phyloP scores from a whole-genome alignment of 2,113 vertebrate genomes.

The Phrynocephalus versicolor region DNA sequence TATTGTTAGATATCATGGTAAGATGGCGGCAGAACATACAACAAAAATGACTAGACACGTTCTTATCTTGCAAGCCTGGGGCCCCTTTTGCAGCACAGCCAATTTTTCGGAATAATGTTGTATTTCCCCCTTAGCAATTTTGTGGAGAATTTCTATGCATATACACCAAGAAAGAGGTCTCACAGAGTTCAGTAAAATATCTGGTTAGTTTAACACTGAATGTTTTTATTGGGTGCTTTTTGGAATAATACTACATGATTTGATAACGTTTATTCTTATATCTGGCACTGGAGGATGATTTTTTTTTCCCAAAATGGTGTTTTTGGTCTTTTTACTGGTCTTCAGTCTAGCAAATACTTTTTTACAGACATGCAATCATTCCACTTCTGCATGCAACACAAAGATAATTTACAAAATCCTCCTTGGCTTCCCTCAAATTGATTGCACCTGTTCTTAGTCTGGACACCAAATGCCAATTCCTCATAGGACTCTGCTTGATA shows the following conservation, averaged over 20 bases:
- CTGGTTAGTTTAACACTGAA: not conserved
- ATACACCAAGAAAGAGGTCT: not conserved
- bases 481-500: slow-evolving; percentile 54
- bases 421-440: slow-evolving; percentile 21
- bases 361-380: not conserved
- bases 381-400: slow-evolving; percentile 6
- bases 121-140: not conserved
- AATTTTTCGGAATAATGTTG: not conserved
- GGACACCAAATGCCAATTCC: slow-evolving; percentile 47
- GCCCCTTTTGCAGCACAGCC: not conserved
- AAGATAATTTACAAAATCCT: slow-evolving; percentile 18
- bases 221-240: not conserved
- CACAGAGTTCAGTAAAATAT: not conserved
- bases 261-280: not conserved
- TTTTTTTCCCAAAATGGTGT: slow-evolving; percentile 18
- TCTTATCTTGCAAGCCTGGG: not conserved
- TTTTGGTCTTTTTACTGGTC: slow-evolving; percentile 23
- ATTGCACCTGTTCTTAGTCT: slow-evolving; percentile 38
- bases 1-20: not conserved
- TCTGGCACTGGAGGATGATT: not conserved
- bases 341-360: fast-evolving
- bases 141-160: not conserved
- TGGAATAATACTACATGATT: not conserved
- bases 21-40: too few relatives aligned
- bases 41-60: not conserved